Percentiles rank a stretch among this genome's conserved stretches.
phyloP scores from a whole-genome alignment of 2,113 vertebrate genomes.

The Myotis yumanensis region DNA sequence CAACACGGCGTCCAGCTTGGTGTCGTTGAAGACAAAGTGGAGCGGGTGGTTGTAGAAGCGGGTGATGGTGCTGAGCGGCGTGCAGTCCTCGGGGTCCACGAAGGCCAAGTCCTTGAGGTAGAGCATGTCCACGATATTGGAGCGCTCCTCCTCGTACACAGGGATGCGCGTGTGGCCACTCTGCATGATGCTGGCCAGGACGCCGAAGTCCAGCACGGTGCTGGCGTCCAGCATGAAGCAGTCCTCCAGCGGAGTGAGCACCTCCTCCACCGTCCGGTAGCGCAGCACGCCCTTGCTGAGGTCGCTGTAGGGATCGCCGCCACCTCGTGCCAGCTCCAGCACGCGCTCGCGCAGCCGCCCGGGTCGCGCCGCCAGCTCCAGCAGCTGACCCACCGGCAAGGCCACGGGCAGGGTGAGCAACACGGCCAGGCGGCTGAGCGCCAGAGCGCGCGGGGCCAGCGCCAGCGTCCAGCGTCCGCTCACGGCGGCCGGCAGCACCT shows the following conservation, averaged over 20 bases:
- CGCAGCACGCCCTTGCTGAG: constrained; percentile 91
- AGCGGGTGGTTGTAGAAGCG: constrained; percentile 95
- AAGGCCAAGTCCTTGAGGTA: constrained; percentile 92
- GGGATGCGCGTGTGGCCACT: constrained; percentile 94
- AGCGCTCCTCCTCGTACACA: constrained; percentile 93
- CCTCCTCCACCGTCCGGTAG: constrained; percentile 92
- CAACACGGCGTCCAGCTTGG: constrained; percentile 93
- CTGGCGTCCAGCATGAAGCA: constrained; percentile 93
- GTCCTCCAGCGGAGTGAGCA: constrained; percentile 91
- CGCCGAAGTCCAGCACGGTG: constrained; percentile 90
- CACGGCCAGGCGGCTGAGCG: constrained; percentile 90
- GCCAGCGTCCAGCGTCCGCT: constrained; percentile 90
- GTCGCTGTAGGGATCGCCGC: constrained; percentile 91
- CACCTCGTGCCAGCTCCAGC: constrained; percentile 91
- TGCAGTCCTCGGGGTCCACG: constrained; percentile 92
- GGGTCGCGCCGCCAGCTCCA: constrained; percentile 87
- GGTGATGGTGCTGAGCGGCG: constrained; percentile 93
- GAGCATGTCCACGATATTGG: constrained; percentile 94
- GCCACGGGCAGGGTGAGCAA: constrained; percentile 89
- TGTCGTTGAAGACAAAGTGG: constrained; percentile 95
- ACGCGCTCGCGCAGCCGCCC: constrained; percentile 87
- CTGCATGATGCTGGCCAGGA: constrained; percentile 95
- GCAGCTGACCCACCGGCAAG: constrained; percentile 89
- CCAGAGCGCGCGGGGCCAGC: constrained; percentile 87
- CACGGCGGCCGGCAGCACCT: constrained; percentile 89